Percentiles rank a stretch among this genome's conserved stretches.
These are phyloP conservation scores for Apotomis capreana DNA, from an alignment of 2,888 invertebrate species.

Conservation along the genomic window DNA sequence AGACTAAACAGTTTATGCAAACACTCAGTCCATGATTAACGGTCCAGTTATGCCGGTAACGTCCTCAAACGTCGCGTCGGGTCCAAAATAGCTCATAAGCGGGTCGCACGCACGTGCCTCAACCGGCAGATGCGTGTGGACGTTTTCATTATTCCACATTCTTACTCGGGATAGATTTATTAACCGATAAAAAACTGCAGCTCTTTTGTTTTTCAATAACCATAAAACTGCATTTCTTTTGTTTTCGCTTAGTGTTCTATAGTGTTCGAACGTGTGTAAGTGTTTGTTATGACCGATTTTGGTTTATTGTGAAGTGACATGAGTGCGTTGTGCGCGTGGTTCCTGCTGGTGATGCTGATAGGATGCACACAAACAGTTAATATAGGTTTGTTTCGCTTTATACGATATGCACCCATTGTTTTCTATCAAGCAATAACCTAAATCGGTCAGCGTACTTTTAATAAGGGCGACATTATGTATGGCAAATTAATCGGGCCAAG, in stretches of 20 bases:
- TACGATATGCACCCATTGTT: no score
- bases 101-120: conserved; percentile 35
- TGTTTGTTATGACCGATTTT: conserved; percentile 5
- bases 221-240: no score
- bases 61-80: conserved; percentile 28
- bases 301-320: conserved; percentile 12
- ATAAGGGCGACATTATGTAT: no score
- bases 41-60: conserved; percentile 37
- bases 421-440: no score
- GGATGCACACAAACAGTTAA: not conserved
- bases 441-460: no score
- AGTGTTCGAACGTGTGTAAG: not conserved
- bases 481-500: no score
- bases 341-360: conserved; percentile 8
- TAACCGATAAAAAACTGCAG: not conserved
- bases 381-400: not conserved
- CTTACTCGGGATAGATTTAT: not conserved
- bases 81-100: conserved; percentile 41
- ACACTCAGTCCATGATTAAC: conserved; percentile 30
- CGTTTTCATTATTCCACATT: conserved; percentile 2
- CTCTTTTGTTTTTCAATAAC: not conserved
- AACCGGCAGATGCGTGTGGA: conserved; percentile 11
- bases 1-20: conserved; percentile 34
- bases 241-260: not conserved
- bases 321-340: conserved; percentile 2